A percentile compares a stretch with the other conserved stretches of the same genome.
phyloP scores from a whole-genome alignment of 1,140 invertebrate species.

The Mamestra configurata region DNA sequence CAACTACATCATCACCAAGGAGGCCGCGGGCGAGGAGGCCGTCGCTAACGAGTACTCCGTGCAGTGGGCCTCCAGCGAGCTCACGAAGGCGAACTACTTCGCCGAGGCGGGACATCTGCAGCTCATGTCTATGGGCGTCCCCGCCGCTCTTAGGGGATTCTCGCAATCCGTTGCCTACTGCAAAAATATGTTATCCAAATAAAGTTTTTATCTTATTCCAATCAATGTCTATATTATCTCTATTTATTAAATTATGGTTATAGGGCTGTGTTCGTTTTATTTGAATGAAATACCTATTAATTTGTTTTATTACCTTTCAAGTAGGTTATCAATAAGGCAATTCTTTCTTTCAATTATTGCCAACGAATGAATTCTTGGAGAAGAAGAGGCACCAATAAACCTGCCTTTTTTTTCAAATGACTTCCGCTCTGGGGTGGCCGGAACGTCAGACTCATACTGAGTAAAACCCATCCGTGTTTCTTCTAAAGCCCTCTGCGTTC shows the following conservation, averaged over 20 bases:
- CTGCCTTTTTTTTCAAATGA: no score
- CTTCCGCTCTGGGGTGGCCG: no score
- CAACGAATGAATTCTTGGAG: no score
- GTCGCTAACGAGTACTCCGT: conserved; percentile 57
- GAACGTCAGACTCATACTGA: no score
- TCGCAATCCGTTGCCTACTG: conserved; percentile 72
- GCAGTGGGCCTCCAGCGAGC: conserved; percentile 67
- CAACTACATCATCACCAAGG: conserved; percentile 68
- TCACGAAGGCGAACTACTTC: conserved; percentile 69
- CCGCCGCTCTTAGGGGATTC: conserved; percentile 71
- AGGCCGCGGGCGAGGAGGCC: conserved; percentile 50
- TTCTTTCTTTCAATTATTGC: no score
- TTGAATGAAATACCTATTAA: no score
- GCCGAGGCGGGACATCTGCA: conserved; percentile 77
- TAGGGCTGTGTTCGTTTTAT: conserved; percentile 38
- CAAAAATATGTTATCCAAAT: conserved; percentile 67
- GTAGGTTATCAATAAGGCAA: no score
- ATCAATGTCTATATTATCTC: conserved; percentile 20
- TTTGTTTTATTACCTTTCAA: no score
- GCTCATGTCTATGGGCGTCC: conserved; percentile 65
- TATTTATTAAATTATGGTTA: conserved; percentile 63
- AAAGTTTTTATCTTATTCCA: conserved; percentile 37
- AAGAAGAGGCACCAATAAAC: no score
- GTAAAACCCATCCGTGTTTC: no score
- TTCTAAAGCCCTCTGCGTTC: no score